Base-by-base conservation (phyloP, 2,888 invertebrate species). In the Xestia sexstrigata region DNA sequence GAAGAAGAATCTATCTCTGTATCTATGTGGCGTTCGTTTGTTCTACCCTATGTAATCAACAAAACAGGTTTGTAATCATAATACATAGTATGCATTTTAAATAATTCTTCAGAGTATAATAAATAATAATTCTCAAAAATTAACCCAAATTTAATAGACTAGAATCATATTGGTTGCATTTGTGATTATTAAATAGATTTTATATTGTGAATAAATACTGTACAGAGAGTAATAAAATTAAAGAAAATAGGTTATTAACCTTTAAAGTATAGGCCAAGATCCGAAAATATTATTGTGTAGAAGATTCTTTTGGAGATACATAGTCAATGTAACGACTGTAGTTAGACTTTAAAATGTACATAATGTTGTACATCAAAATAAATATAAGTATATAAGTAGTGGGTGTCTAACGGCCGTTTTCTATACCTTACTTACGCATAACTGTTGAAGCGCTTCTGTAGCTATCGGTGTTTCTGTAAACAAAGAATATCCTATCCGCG, bases 181-280 rank as follows among this genome's bases (percentile, higher is more conserved):
- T 70, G n/a, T 83, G 49, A 77, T 86, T 67, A 8, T 74, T 67
- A 82, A 76, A 78, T 81, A 79, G 39, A 79, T 69, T 70, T 68
- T 79, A 71, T 78, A 71, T 70, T 35, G 66, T 89, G 88, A 86
- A 87, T 68, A 89, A 68, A 89, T 85, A 87, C 26, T 89, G 89
- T 89, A 89, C 81, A 89, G 67, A 87, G 65, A 81, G 52, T 60
- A 68, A 62, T 66, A 74, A 72, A 67, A 35, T 17, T 74, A 74
- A 83, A 23, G 39, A 23, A 70, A 52, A 42, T 67, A 74, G 72
- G 70, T 74, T 74, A 55, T 60, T 49, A 74, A 77, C 79, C 68
- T 70, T 74, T 49, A 52, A 66, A 69, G 69, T 72, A 15, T 77
- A 72, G 63, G 74, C 73, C 77, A 68, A 67, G 52, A 68, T 76